Conservation (phyloP, 2,888 invertebrate species). For the Furcula furcula region DNA sequence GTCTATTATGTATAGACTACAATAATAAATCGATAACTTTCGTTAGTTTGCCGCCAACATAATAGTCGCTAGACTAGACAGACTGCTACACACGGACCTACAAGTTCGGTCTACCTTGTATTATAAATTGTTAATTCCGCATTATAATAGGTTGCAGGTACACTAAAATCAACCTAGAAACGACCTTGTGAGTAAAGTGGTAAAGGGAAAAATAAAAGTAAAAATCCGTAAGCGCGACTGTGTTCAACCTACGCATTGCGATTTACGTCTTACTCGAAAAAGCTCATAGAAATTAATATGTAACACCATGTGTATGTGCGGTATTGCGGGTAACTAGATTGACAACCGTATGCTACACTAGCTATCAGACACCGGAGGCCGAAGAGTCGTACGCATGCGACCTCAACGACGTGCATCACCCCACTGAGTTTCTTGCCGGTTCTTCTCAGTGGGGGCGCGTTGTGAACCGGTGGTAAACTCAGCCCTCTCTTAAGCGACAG, state of each 20-base stretch:
- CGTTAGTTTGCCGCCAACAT: conserved; percentile 27
- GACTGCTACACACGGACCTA: too few species aligned
- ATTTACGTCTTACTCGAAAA: conserved; percentile 19
- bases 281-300: conserved; percentile 1
- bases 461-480: too few species aligned
- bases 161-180: conserved; percentile 12
- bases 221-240: conserved; percentile 7
- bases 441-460: too few species aligned
- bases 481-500: too few species aligned
- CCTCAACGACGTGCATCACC: too few species aligned
- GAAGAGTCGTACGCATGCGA: too few species aligned
- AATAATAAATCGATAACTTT: conserved; percentile 45
- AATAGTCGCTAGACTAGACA: conserved; percentile 5
- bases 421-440: too few species aligned
- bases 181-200: conserved; percentile 20
- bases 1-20: conserved; percentile 29
- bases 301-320: too few species aligned
- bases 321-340: too few species aligned
- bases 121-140: conserved; percentile 1
- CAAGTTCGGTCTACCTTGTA: too few species aligned
- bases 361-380: too few species aligned
- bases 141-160: conserved; percentile 3
- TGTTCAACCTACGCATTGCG: conserved; percentile 14
- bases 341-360: too few species aligned
- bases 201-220: conserved; percentile 16